Conservation (phyloP, 2,797 vertebrate species). For the Semotilus atromaculatus region DNA sequence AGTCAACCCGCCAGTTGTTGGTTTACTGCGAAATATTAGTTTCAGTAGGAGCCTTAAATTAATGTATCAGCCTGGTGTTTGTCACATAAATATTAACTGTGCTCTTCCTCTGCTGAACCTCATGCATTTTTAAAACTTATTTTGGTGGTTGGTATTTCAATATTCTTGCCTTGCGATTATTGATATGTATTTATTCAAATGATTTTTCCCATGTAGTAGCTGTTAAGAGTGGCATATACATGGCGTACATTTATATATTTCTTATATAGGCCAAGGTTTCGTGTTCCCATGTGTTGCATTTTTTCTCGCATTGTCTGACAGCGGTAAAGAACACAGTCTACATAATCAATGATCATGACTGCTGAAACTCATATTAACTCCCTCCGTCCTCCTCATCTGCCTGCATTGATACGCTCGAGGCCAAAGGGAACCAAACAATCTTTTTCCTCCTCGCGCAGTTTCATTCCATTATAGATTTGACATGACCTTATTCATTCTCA, state of each 20-base stretch:
- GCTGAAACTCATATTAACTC: background rate
- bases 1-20: background rate
- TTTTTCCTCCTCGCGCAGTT: conserved; percentile 56
- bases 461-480: conserved; percentile 62
- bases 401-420: conserved; percentile 37
- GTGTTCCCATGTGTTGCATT: background rate
- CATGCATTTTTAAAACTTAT: conserved; percentile 30
- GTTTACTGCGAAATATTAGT: background rate
- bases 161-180: background rate
- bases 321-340: background rate
- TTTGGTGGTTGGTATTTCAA: conserved; percentile 20
- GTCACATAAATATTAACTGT: background rate
- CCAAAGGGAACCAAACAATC: conserved; percentile 53
- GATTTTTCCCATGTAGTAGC: conserved; percentile 9
- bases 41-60: background rate
- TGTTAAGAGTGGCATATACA: background rate
- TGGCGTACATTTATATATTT: conserved; percentile 7
- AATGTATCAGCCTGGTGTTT: background rate
- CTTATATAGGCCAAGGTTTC: background rate
- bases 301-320: conserved; percentile 22
- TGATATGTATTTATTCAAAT: conserved; percentile 23
- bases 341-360: conserved; percentile 30
- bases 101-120: conserved; percentile 5
- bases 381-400: conserved; percentile 20
- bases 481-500: conserved; percentile 68